Base-by-base conservation (phyloP, 2,113 vertebrate genomes). In the Pygoscelis antarcticus region DNA sequence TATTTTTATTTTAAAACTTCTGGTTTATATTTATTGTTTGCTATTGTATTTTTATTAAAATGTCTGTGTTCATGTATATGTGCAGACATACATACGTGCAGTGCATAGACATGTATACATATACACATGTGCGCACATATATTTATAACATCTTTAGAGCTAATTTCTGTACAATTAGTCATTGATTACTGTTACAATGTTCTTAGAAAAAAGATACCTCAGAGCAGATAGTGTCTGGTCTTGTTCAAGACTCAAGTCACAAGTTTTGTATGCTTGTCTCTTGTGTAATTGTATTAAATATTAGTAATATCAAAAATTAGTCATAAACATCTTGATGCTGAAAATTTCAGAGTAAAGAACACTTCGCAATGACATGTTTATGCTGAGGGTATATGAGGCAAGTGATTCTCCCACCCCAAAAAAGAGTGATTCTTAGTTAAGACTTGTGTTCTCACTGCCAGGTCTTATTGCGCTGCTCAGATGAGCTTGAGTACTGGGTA, bases 91-190 rank as follows among this genome's bases (percentile, higher is more conserved):
- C 10, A 6, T 86, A 34, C 0, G 1, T 38, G 57, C 27, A 36
- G 42, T 64, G 18, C 29, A 40, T 46, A 54, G 44, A 25, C 16
- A 10, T 8, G 7, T 65, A 6, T 62, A 14, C 11, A 11, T 46
- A 21, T 7, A 17, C 4, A 12, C 2, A 0, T 16, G 8, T 20
- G 12, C 8, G 44, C 7, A 54, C 8, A 58, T 13, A 7, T 32
- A 15, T 36, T 38, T 38, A 26, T n/a, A 62, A n/a, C 27, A 32
- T 52, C 34, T 62, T 78, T 38, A 62, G 42, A 83, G 32, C 36
- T 57, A 5, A 52, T 83, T 62, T 69, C 42, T 75, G 11, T 83
- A 34, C 16, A 36, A 1, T 72, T 86, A 47, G 42, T 76, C 58
- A 40, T 38, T 77, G 54, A 69, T 57, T 81, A 54, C n/a, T 77